Evolutionary conservation across 2,888 invertebrate genomes (phyloP).

Genomic region (Spodoptera exigua): DNA sequence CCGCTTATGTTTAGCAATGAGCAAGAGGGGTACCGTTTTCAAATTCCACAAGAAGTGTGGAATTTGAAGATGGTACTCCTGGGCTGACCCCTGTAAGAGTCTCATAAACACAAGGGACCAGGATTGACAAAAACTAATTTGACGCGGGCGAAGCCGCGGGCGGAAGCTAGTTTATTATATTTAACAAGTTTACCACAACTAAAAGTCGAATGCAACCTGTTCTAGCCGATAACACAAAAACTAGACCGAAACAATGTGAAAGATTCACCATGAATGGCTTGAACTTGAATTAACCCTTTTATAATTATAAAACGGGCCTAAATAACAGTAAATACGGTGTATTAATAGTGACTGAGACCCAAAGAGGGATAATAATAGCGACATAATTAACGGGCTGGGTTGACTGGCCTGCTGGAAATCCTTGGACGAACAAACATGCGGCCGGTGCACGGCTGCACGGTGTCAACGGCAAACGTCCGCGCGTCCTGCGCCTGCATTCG

Average conservation of each 20-base stretch:
- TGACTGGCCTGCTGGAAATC: conserved; percentile 40
- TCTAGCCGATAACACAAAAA: conserved; percentile 29
- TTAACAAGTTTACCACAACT: too few species aligned
- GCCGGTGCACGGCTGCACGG: conserved; percentile 14
- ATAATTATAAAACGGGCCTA: conserved; percentile 53
- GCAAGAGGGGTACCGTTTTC: too few species aligned
- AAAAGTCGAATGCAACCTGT: neutral
- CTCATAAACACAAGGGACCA: too few species aligned
- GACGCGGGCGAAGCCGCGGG: too few species aligned
- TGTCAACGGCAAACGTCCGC: conserved; percentile 31
- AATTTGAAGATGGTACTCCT: too few species aligned
- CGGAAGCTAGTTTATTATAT: too few species aligned
- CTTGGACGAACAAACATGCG: conserved; percentile 37
- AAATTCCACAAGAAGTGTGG: too few species aligned
- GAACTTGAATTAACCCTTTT: conserved; percentile 36
- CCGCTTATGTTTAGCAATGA: too few species aligned
- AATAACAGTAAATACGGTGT: conserved; percentile 54
- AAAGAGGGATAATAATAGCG: conserved; percentile 49
- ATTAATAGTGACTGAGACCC: conserved; percentile 44
- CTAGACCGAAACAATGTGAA: conserved; percentile 23
- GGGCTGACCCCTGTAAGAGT: too few species aligned
- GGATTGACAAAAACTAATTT: too few species aligned
- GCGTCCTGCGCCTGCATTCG: conserved; percentile 32
- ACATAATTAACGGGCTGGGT: conserved; percentile 47
- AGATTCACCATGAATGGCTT: conserved; percentile 47